These are phyloP conservation scores for Crossoptilon crossoptilon DNA, from an alignment of 2,797 vertebrate species.

Conservation along the genomic window DNA sequence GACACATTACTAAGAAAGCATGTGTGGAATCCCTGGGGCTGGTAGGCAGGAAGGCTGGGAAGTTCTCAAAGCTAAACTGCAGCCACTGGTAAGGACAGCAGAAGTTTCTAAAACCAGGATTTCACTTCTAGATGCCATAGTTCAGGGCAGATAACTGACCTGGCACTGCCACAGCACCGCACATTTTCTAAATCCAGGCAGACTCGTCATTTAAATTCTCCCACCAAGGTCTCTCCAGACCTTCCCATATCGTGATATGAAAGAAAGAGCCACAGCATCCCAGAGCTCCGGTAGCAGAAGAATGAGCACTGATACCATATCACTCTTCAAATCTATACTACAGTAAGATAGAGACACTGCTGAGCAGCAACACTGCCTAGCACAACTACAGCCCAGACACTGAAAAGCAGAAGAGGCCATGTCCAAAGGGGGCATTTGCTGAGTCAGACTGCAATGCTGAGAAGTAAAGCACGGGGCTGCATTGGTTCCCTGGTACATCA, in stretches of 20 bases:
- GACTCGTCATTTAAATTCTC: not conserved
- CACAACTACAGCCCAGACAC: not conserved
- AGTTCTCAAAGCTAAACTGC: not conserved
- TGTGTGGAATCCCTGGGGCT: accelerated
- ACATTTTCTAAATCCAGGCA: not conserved
- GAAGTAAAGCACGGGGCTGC: not conserved
- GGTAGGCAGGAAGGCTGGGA: not conserved
- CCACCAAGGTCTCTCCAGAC: not conserved
- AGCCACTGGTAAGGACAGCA: not conserved
- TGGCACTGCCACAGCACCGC: not conserved
- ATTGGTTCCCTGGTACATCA: not conserved
- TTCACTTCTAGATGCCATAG: not conserved
- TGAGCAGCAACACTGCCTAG: not conserved
- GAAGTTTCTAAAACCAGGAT: not conserved
- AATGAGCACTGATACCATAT: not conserved
- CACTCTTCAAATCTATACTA: not conserved
- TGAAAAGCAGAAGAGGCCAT: accelerated
- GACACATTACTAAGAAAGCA: not conserved
- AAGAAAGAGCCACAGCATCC: not conserved
- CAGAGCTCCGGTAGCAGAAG: not conserved
- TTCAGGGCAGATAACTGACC: not conserved
- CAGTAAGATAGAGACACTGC: not conserved
- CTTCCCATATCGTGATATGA: accelerated
- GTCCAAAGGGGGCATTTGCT: not conserved
- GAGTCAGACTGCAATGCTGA: not conserved